Conservation (phyloP, 2,888 invertebrate genomes). For the Cremastinae sp. region DNA sequence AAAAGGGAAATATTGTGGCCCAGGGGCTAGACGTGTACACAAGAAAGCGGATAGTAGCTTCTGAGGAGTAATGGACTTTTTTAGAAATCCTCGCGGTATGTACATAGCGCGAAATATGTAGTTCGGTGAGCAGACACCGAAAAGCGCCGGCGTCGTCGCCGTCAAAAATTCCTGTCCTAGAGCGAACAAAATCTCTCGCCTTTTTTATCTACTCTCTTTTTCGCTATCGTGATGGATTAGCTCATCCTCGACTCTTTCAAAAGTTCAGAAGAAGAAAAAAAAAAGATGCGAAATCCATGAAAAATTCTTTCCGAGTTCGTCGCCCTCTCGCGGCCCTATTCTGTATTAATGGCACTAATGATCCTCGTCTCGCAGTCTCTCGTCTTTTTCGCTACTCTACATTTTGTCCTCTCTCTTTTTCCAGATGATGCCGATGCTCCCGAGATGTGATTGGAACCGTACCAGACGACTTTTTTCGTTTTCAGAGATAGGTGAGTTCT, state of each 20-base stretch:
- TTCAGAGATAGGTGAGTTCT: constrained; percentile 54
- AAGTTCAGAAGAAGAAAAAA: constrained; percentile 14
- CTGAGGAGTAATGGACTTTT: constrained; percentile 62
- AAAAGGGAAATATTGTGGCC: constrained; percentile 46
- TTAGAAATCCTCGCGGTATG: constrained; percentile 39
- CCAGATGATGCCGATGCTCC: constrained; percentile 59
- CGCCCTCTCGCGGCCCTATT: constrained; percentile 33
- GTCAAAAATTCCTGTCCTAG: background rate
- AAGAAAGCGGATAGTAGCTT: constrained; percentile 43
- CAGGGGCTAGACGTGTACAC: constrained; percentile 56
- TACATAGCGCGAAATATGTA: constrained; percentile 11
- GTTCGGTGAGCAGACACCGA: constrained; percentile 12
- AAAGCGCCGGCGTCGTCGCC: background rate
- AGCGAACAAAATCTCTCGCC: background rate
- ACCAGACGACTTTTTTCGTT: constrained; percentile 53
- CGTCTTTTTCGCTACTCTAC: background rate
- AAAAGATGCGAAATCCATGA: constrained; percentile 15
- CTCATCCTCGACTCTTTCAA: constrained; percentile 2
- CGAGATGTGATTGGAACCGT: constrained; percentile 38
- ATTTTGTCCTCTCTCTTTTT: constrained; percentile 30
- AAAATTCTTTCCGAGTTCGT: constrained; percentile 40
- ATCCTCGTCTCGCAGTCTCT: background rate
- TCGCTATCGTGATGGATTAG: constrained; percentile 10
- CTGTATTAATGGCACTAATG: constrained; percentile 30
- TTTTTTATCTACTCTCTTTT: constrained; percentile 1